phyloP scores from a whole-genome alignment of 2,797 vertebrate species.

The Molossus alvarezi region DNA sequence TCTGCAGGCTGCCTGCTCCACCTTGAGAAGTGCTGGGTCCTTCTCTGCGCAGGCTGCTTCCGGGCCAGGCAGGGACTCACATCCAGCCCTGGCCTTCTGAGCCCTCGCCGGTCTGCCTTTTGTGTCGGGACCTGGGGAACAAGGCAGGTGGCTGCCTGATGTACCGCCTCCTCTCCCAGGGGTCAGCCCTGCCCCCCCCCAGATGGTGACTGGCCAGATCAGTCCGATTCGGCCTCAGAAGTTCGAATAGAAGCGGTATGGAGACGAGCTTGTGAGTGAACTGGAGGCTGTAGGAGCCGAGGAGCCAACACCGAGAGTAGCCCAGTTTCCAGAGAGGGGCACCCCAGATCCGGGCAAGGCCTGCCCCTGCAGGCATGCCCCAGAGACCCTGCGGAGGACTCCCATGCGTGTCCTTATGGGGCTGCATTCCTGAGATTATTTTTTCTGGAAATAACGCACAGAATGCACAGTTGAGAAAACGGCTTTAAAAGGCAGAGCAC shows the following conservation, averaged over 20 bases:
- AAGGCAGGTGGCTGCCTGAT: background rate
- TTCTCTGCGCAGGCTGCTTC: background rate
- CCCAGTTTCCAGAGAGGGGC: background rate
- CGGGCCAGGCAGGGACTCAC: background rate
- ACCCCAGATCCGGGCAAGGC: too few species aligned
- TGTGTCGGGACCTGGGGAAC: background rate
- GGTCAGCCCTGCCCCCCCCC: background rate
- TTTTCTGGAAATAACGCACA: background rate
- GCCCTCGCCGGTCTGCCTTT: fast-evolving
- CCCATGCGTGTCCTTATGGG: background rate
- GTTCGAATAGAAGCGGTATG: background rate
- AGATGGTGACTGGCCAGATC: background rate
- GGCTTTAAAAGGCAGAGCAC: background rate
- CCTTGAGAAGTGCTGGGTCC: background rate
- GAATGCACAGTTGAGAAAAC: background rate
- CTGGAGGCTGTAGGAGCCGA: background rate
- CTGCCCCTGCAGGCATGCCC: fast-evolving
- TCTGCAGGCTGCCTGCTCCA: background rate
- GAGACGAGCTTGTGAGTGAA: background rate
- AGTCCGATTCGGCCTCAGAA: background rate
- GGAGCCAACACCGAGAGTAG: background rate
- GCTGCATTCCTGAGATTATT: background rate
- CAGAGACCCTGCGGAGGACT: too few species aligned
- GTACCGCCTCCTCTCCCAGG: fast-evolving
- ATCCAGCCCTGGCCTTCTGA: background rate